These are phyloP conservation scores for Aplysina aerophoba DNA, from an alignment of 37 sponge, comb jelly and placozoan genomes.

Conservation along the genomic window DNA sequence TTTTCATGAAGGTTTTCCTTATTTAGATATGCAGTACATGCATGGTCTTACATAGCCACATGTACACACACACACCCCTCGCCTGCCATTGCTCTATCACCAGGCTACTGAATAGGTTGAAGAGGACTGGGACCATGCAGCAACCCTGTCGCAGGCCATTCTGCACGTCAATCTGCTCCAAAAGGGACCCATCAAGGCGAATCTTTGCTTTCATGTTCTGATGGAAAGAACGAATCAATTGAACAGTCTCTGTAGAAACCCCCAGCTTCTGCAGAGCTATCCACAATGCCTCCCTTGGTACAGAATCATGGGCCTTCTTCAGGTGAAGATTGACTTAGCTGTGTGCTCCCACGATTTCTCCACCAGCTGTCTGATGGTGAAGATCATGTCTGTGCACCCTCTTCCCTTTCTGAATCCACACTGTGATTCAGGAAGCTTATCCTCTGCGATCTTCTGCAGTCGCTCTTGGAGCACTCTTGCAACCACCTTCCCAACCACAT, in stretches of 20 bases:
- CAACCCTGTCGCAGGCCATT: too few relatives aligned
- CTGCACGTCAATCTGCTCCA: too few relatives aligned
- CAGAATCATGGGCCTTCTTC: background rate
- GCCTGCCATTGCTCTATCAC: too few relatives aligned
- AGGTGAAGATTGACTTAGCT: constrained; percentile 9
- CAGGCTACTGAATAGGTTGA: too few relatives aligned
- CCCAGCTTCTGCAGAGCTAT: too few relatives aligned
- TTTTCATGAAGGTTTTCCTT: too few relatives aligned
- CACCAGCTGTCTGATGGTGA: constrained; percentile 23
- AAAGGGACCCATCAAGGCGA: too few relatives aligned
- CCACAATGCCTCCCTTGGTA: constrained; percentile 27
- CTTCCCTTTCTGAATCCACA: constrained; percentile 24
- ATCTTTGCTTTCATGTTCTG: too few relatives aligned
- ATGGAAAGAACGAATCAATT: too few relatives aligned
- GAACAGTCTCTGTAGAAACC: too few relatives aligned
- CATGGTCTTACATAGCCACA: background rate
- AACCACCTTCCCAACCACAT: constrained; percentile 17
- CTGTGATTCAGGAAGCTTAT: constrained; percentile 16
- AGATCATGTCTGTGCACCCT: constrained; percentile 11
- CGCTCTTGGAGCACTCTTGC: constrained; percentile 5
- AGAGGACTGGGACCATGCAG: too few relatives aligned
- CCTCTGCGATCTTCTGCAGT: constrained; percentile 19
- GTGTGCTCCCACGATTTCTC: constrained; percentile 21
- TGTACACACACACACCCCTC: constrained; percentile 20
- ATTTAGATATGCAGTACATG: too few relatives aligned